A percentile compares a stretch with the other conserved stretches of the same genome.
phyloP scores from a whole-genome alignment of 2,888 invertebrate genomes.

The Platerodrilus igneus region DNA sequence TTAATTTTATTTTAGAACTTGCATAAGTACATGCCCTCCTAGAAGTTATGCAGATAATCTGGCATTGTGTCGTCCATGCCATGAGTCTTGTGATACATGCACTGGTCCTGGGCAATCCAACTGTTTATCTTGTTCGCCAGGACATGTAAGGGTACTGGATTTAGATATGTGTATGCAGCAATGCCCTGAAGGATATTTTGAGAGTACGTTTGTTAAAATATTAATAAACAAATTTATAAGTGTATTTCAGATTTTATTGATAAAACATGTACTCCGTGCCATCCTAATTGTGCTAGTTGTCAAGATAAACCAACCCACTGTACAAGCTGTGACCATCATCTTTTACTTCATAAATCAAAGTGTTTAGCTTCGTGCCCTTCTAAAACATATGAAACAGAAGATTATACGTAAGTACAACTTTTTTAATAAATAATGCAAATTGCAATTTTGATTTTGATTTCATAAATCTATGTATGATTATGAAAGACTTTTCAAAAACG shows the following conservation, averaged over 20 bases:
- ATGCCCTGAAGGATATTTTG: slow-evolving; percentile 87
- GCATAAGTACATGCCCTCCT: slow-evolving; percentile 80
- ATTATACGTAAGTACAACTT: slow-evolving; percentile 59
- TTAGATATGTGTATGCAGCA: slow-evolving; percentile 81
- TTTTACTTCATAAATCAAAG: slow-evolving; percentile 75
- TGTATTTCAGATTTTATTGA: slow-evolving; percentile 45
- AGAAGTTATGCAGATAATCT: slow-evolving; percentile 78
- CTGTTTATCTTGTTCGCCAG: slow-evolving; percentile 79
- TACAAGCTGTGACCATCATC: slow-evolving; percentile 82
- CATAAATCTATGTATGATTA: neutral
- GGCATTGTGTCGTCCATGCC: slow-evolving; percentile 80
- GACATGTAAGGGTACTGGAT: slow-evolving; percentile 77
- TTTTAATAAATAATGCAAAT: neutral
- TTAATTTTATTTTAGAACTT: slow-evolving; percentile 57
- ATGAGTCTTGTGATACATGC: slow-evolving; percentile 85
- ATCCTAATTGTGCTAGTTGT: slow-evolving; percentile 81
- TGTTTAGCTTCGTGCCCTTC: slow-evolving; percentile 81
- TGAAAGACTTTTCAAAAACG: no score
- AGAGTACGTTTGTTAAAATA: slow-evolving; percentile 63
- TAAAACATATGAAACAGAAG: slow-evolving; percentile 79
- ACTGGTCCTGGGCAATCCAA: slow-evolving; percentile 84
- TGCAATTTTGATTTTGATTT: neutral
- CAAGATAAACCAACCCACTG: slow-evolving; percentile 78
- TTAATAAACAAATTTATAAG: no score
- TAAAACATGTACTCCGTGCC: slow-evolving; percentile 78